These are phyloP conservation scores for Lanius collurio DNA, from an alignment of 2,113 vertebrate species.

Conservation along the genomic window DNA sequence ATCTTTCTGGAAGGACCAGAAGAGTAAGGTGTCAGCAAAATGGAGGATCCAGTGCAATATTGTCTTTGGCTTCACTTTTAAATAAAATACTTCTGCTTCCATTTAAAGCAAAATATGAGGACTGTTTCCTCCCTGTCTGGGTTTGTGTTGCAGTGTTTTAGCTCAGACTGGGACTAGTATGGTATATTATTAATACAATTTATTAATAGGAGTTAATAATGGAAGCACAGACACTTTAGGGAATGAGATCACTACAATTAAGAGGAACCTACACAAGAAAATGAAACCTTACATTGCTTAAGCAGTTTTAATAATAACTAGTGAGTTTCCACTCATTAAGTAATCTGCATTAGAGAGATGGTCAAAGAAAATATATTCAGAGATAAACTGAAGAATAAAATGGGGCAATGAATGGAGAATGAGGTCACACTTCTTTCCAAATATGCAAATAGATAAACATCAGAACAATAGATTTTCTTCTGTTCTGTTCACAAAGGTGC, in stretches of 20 bases:
- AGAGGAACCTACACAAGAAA: slow-evolving; percentile 44
- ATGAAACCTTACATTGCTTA: slow-evolving; percentile 39
- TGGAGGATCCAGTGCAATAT: background rate
- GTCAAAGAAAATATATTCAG: background rate
- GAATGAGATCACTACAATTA: slow-evolving; percentile 57
- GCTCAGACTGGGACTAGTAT: background rate
- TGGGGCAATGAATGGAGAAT: background rate
- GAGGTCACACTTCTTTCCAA: slow-evolving; percentile 23
- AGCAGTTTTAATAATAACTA: slow-evolving; percentile 44
- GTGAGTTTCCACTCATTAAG: slow-evolving; percentile 31
- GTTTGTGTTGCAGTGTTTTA: background rate
- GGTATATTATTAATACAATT: slow-evolving; percentile 17
- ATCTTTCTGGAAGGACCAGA: background rate
- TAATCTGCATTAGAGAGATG: background rate
- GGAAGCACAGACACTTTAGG: slow-evolving; percentile 35
- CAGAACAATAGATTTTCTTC: slow-evolving; percentile 38
- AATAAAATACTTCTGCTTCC: background rate
- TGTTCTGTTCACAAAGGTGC: slow-evolving; percentile 15
- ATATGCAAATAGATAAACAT: slow-evolving; percentile 54
- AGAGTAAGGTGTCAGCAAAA: background rate
- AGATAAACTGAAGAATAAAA: slow-evolving; percentile 35
- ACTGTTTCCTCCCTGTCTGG: background rate
- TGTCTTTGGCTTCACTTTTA: background rate
- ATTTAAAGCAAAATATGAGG: background rate
- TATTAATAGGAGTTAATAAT: slow-evolving; percentile 62